Percentiles rank a stretch among this genome's conserved stretches.
Evolutionary conservation across 2,797 vertebrate species (phyloP).

Genomic region (Pangasius macronema): DNA sequence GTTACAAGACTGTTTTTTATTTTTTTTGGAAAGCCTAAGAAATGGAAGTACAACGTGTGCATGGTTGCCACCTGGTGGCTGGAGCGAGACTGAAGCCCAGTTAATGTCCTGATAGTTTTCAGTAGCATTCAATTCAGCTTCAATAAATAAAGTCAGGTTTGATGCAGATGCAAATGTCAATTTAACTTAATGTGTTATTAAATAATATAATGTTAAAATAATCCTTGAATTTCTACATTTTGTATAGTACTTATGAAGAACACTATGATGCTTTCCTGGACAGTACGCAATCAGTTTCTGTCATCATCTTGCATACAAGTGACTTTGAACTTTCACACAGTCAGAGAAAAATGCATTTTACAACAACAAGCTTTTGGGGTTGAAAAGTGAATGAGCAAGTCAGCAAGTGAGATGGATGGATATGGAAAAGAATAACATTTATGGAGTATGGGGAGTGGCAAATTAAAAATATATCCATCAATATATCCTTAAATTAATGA

Average conservation of each 20-base stretch:
- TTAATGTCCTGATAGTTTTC: neutral
- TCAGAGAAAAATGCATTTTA: neutral
- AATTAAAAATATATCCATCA: neutral
- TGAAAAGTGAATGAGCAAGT: neutral
- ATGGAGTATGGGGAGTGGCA: neutral
- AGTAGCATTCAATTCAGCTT: neutral
- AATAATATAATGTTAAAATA: neutral
- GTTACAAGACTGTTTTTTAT: neutral
- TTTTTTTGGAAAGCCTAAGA: neutral
- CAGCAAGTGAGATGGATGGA: neutral
- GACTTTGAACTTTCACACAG: neutral
- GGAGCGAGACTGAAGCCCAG: neutral
- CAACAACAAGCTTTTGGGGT: neutral
- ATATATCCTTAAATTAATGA: neutral
- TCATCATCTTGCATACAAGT: neutral
- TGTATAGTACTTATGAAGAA: neutral
- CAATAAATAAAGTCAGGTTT: neutral
- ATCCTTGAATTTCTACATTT: neutral
- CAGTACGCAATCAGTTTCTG: neutral
- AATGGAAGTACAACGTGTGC: neutral
- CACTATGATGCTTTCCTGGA: neutral
- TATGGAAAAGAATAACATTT: neutral
- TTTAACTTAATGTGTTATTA: neutral
- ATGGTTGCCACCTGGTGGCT: conserved; percentile 14
- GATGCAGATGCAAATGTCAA: neutral